These are phyloP conservation scores for Lophura nycthemera DNA, from an alignment of 2,113 vertebrate species.

Conservation along the genomic window DNA sequence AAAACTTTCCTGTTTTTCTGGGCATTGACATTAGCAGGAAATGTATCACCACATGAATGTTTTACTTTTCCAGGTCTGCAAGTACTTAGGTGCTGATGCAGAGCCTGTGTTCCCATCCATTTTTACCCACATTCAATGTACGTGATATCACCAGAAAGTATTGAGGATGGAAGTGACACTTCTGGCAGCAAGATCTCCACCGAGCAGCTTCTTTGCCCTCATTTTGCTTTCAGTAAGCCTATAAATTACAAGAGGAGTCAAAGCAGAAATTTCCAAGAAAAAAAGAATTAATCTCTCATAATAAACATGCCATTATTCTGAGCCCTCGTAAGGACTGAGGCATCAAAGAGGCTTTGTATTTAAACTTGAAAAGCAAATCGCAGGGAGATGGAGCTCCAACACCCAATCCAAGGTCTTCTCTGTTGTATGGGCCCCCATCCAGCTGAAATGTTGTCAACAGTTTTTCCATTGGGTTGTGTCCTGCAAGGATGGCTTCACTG, in stretches of 20 bases:
- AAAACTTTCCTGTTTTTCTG: slow-evolving; percentile 70
- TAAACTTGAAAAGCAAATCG: background rate
- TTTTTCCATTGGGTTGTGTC: background rate
- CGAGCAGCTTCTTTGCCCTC: background rate
- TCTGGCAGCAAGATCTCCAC: background rate
- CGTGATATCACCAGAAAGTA: background rate
- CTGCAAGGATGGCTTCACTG: background rate
- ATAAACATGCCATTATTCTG: background rate
- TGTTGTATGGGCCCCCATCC: rapidly evolving
- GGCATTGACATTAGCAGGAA: slow-evolving; percentile 36
- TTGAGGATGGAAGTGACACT: background rate
- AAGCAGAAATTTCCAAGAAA: background rate
- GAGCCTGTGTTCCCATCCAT: background rate
- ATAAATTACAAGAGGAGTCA: background rate
- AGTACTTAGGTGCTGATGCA: background rate
- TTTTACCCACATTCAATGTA: background rate
- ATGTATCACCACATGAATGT: background rate
- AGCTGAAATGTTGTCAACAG: background rate
- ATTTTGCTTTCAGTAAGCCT: background rate
- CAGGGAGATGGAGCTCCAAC: background rate
- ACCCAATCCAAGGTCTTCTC: background rate
- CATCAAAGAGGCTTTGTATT: background rate
- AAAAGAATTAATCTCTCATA: background rate
- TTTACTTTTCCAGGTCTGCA: background rate
- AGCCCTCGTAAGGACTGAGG: background rate